Base-by-base conservation (phyloP, 2,888 invertebrate species). In the Drosophila atroscutellata region DNA sequence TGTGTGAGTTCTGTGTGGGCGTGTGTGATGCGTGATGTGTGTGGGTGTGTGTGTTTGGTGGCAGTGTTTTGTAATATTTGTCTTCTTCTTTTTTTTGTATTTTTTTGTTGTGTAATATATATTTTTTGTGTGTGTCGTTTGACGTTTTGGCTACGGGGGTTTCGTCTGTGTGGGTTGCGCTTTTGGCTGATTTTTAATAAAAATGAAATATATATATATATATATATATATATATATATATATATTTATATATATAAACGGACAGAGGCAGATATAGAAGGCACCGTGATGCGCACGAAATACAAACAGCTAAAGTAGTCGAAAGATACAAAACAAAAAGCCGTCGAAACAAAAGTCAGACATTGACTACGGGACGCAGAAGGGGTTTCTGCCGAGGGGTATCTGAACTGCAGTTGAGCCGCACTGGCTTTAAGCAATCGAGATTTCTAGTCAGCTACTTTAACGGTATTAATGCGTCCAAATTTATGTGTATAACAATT, bases 121-220 rank as follows among this genome's bases (percentile, higher is more conserved):
- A 51, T 66, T 59, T 68, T 56, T 56, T 52, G 52, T 78, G 66
- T 80, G 69, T 69, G 66, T 73, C 79, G 63, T 73, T 79, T 79
- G 79, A 80, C 79, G 79, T 80, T 79, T 80, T 72, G 81, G 77
- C 65, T 69, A 42, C 54, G 66, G 54, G 69, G 57, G 37, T 42
- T 52, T 50, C 52, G 63, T 65, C 69, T 67, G 72, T 80, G 63
- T 65, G 73, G 64, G 75, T 45, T 72, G 72, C 66, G 62, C 77
- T 61, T 69, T 60, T 79, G 79, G 63, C 81, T 81, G 79, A 79
- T 78, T 81, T 80, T 82, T 82, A 81, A 81, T 82, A 81, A 81
- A 81, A 81, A 80, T 81, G 82, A 81, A 73, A 78, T 78, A 80
- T 66, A 45, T 24, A 24, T 24, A 80, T 66, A 45, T 24, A 45